Evolutionary conservation across 2,113 vertebrate genomes (phyloP), one percentile per base, ranked within the genome.

Genomic region (Bufo gargarizans): DNA sequence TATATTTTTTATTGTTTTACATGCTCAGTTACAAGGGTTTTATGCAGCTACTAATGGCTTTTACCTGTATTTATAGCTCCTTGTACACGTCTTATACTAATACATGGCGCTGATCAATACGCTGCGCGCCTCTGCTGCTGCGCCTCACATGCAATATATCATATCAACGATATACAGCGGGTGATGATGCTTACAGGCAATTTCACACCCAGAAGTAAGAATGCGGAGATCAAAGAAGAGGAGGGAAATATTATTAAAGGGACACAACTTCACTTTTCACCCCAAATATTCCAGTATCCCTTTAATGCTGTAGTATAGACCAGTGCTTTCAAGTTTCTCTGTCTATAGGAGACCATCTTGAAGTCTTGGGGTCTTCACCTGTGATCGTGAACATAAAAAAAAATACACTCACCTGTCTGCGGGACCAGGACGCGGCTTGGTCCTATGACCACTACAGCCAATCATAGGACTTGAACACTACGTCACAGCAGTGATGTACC

Each of bases 1-100:
- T 78, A 78, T 78, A 78, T 53, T 78, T 80, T 80, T 80, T 58
- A 80, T 80, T 58, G n/a, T 80, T 80, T 56, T 56, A 80, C 77
- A 80, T 59, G 55, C 43, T 80, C 77, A 59, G 50, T 80, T 56
- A 80, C 77, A 80, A 80, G 77, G 33, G 43, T 58, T 58, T 56
- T 63, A 83, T 67, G 81, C 69, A 20, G 61, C 49, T 83, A 50
- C 63, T 83, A 83, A 83, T 83, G 61, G 61, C 81, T 83, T 83
- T 83, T 49, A 69, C 58, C 59, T 63, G 59, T 47, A 63, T 82
- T 82, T 82, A 82, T 82, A 69, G 49, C 47, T 67, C 6, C 81
- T 50, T 50, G 47, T 83, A 69, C 61, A 45, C 45, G 12, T 50
- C 43, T 82, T 22, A 65, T 16, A 50, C 80, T 53, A 49, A 50